Evolutionary conservation across 2,797 vertebrate genomes (phyloP).

Genomic region (Falco biarmicus): DNA sequence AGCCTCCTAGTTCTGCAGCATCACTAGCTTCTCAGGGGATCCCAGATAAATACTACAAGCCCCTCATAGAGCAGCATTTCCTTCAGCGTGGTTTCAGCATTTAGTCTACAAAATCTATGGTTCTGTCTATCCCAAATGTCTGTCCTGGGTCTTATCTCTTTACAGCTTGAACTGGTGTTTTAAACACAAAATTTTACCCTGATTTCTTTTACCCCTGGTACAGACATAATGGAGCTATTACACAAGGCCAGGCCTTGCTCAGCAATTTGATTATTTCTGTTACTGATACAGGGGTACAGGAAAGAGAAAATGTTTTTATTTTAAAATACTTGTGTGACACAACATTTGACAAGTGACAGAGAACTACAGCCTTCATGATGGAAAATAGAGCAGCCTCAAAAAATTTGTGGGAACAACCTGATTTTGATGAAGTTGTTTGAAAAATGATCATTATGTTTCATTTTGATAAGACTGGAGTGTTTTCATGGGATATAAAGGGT

Average conservation of each 20-base stretch:
- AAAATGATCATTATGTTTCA: conserved; percentile 17
- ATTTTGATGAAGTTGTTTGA: conserved; percentile 17
- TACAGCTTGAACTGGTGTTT: background rate
- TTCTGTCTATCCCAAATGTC: background rate
- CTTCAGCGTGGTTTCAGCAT: background rate
- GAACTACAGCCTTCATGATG: background rate
- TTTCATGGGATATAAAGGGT: background rate
- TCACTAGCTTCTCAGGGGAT: background rate
- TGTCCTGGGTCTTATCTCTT: background rate
- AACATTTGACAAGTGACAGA: conserved; percentile 15
- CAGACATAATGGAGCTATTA: background rate
- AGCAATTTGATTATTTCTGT: background rate
- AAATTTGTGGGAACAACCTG: background rate
- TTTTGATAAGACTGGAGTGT: background rate
- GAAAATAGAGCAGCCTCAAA: background rate
- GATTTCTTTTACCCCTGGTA: background rate
- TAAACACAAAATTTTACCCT: background rate
- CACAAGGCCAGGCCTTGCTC: background rate
- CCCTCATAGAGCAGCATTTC: background rate
- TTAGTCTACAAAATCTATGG: background rate
- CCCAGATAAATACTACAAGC: background rate
- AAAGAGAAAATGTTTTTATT: background rate
- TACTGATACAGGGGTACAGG: background rate
- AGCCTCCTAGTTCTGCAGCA: background rate
- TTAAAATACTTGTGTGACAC: background rate